Percentiles rank a stretch among this genome's conserved stretches.
Conservation (phyloP, 2,113 vertebrate genomes). For the Cricetomys ansorgei region DNA sequence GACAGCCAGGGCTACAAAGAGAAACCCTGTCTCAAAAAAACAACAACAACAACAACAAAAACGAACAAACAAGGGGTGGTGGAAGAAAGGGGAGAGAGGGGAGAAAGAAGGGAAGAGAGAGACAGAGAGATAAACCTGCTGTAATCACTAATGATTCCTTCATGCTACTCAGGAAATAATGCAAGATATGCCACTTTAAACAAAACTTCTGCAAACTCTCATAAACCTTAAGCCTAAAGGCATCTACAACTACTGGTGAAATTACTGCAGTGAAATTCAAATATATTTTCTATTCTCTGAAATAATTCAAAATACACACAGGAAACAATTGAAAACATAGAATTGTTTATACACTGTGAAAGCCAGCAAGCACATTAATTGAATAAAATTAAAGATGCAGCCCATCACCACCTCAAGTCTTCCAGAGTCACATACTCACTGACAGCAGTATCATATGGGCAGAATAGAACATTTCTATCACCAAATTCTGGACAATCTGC, state of each 20-base stretch:
- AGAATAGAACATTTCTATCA: background rate
- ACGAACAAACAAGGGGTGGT: too few species aligned
- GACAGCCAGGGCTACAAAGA: too few species aligned
- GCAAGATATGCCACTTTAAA: slow-evolving; percentile 23
- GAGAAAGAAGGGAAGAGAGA: background rate
- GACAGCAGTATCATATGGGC: background rate
- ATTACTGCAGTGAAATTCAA: slow-evolving; percentile 24
- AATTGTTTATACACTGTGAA: background rate
- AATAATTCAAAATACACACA: background rate
- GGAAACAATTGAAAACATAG: background rate
- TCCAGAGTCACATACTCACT: background rate
- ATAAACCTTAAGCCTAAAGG: slow-evolving; percentile 6
- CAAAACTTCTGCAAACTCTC: background rate
- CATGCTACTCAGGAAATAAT: slow-evolving; percentile 44
- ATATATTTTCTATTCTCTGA: background rate
- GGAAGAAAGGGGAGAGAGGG: too few species aligned
- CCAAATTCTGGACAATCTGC: background rate
- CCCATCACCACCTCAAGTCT: background rate
- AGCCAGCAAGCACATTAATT: background rate
- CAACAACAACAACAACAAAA: too few species aligned
- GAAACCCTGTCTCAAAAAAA: too few species aligned
- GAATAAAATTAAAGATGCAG: slow-evolving; percentile 3
- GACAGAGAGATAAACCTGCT: background rate
- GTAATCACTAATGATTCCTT: background rate
- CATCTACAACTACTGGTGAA: background rate